Conservation (phyloP, 2,797 vertebrate genomes). For the Lemur catta region DNA sequence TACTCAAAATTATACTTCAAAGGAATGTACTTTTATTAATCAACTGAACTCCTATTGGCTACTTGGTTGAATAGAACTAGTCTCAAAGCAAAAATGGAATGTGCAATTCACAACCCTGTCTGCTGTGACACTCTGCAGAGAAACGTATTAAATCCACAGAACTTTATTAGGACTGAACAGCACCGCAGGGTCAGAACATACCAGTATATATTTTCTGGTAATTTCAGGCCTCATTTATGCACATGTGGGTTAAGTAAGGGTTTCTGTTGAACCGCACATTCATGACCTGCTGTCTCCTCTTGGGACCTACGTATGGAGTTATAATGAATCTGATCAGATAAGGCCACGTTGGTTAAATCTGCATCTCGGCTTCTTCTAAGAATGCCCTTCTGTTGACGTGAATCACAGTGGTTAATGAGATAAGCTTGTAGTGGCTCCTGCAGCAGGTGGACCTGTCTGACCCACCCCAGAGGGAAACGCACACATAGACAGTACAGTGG, state of each 20-base stretch:
- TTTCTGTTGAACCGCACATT: background rate
- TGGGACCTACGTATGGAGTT: constrained; percentile 47
- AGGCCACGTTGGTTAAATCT: constrained; percentile 24
- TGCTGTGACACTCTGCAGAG: constrained; percentile 69
- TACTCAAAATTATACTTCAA: constrained; percentile 11
- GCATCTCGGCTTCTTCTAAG: constrained; percentile 39
- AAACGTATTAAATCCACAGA: constrained; percentile 69
- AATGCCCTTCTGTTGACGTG: background rate
- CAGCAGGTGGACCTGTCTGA: background rate
- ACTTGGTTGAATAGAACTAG: constrained; percentile 70
- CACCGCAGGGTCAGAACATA: constrained; percentile 47
- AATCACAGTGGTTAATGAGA: background rate
- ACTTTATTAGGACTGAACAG: constrained; percentile 52
- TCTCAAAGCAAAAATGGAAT: constrained; percentile 67
- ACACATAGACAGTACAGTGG: background rate
- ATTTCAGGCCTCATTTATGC: constrained; percentile 16
- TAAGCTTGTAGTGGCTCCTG: background rate
- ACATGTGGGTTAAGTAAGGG: background rate
- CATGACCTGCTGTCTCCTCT: constrained; percentile 40
- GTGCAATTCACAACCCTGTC: constrained; percentile 57
- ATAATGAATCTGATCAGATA: constrained; percentile 27
- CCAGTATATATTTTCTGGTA: constrained; percentile 16
- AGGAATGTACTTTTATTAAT: constrained; percentile 47
- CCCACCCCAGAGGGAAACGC: background rate
- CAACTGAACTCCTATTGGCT: constrained; percentile 73